Percentiles rank a stretch among this genome's conserved stretches.
phyloP scores from a whole-genome alignment of 23 tunicate species.

The Phallusia fumigata region DNA sequence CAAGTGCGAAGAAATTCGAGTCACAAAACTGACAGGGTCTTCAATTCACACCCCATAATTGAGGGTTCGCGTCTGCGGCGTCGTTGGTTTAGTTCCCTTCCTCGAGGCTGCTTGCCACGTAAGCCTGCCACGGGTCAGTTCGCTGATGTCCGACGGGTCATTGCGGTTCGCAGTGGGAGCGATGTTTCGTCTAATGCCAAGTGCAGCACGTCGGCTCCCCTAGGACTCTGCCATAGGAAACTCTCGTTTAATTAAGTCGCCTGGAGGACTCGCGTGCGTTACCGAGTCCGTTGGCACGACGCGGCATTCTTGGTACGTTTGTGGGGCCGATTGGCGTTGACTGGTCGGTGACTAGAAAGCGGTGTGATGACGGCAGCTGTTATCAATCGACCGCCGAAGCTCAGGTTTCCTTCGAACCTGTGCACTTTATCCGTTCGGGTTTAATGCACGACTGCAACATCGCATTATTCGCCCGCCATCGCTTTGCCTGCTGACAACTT shows the following conservation, averaged over 20 bases:
- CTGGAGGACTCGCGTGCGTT: neutral
- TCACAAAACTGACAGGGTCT: conserved; percentile 21
- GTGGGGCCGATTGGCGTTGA: neutral
- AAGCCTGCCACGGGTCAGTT: conserved; percentile 22
- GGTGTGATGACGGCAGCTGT: conserved; percentile 23
- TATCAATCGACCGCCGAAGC: conserved; percentile 6
- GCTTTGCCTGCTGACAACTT: conserved; percentile 8
- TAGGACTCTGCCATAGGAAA: neutral
- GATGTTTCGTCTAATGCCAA: neutral
- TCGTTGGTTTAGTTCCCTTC: conserved; percentile 4
- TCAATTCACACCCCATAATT: conserved; percentile 13
- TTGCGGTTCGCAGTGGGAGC: neutral
- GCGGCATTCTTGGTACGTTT: neutral
- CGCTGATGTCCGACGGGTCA: conserved; percentile 31
- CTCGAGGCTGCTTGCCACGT: neutral
- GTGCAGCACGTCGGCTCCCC: neutral
- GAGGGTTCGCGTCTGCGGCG: conserved; percentile 14
- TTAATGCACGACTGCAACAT: conserved; percentile 7
- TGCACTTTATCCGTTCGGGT: conserved; percentile 21
- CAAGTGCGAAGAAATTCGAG: conserved; percentile 26
- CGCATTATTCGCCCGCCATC: neutral
- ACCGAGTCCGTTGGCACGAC: neutral
- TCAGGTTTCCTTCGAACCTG: neutral
- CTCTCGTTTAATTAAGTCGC: conserved; percentile 5
- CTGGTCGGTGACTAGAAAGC: conserved; percentile 1